Base-by-base conservation (phyloP, 2,797 vertebrate species). In the Bucorvus abyssinicus region DNA sequence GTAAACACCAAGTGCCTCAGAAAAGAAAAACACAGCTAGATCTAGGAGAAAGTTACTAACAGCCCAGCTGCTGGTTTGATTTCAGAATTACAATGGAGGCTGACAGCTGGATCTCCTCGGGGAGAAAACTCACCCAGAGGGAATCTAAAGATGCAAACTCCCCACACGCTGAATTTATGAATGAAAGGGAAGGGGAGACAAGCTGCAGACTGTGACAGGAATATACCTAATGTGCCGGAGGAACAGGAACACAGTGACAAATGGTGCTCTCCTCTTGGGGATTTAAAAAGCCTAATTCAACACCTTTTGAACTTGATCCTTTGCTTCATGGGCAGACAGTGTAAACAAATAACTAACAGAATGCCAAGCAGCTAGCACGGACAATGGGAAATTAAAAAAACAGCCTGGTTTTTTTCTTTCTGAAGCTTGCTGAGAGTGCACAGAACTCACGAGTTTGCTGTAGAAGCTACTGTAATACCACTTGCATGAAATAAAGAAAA, bases 51-150 rank as follows among this genome's bases (percentile, higher is more conserved):
- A 59, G 91, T 27, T 84, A 52, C 32, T 7, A 27, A 56, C 64
- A 45, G 55, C 23, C 29, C 70, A 44, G 53, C 44, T 68, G 64
- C 81, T 79, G 61, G 7, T 92, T 52, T 57, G 56, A 71, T 77
- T 61, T 75, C 57, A 64, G 80, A 74, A 90, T 63, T 34, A 59
- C 85, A 90, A 38, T 1, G 47, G 75, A 83, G 42, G 47, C 75
- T 94, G 96, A 85, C 91, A 94, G 91, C 71, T 68, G 50, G 53
- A 76, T 38, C 71, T 89, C 86, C 57, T 0, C 5, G 68, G 90
- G 84, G 86, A 96, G 53, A 52, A 64, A 84, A 89, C 77, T 34
- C 90, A 68, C 7, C 53, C 90, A 30, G 71, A 80, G 86, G 56
- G 70, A 68, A 89, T 75, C 42, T 45, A 30, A 89, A 75, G 71